Evolutionary conservation across 2,888 invertebrate species (phyloP).

Genomic region (Strigamia maritima): DNA sequence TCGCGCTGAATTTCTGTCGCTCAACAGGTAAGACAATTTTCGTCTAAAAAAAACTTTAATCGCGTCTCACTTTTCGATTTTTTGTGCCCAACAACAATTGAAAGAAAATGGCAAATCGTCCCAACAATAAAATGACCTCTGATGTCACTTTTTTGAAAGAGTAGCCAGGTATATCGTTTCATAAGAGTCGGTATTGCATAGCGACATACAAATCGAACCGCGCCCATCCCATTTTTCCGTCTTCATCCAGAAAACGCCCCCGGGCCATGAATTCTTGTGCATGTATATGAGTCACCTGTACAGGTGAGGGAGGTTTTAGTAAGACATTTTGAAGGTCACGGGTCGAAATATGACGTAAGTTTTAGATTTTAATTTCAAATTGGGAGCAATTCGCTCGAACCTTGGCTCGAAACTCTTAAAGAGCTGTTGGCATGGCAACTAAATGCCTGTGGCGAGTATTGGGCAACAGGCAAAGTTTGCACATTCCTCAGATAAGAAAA

Average conservation of each 20-base stretch:
- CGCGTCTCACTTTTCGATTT: too few relatives aligned
- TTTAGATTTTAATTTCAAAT: background rate
- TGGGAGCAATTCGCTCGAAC: background rate
- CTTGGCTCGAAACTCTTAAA: background rate
- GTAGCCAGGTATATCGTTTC: background rate
- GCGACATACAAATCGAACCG: background rate
- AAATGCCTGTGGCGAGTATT: background rate
- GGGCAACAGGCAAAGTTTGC: conserved; percentile 22
- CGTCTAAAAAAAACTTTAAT: too few relatives aligned
- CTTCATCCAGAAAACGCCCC: background rate
- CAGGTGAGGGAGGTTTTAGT: background rate
- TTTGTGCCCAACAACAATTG: background rate
- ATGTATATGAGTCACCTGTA: conserved; percentile 1
- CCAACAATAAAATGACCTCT: background rate
- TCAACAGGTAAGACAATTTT: background rate
- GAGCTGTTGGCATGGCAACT: background rate
- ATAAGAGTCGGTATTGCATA: background rate
- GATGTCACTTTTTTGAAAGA: background rate
- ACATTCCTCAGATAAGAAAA: conserved; percentile 17
- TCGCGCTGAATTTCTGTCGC: background rate
- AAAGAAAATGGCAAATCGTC: background rate
- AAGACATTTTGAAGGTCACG: background rate
- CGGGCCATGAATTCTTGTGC: conserved; percentile 3
- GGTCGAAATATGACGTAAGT: conserved; percentile 15
- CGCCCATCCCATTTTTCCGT: conserved; percentile 9